phyloP scores from a whole-genome alignment of 2,113 vertebrate species.

The Lamprologus speciosus region DNA sequence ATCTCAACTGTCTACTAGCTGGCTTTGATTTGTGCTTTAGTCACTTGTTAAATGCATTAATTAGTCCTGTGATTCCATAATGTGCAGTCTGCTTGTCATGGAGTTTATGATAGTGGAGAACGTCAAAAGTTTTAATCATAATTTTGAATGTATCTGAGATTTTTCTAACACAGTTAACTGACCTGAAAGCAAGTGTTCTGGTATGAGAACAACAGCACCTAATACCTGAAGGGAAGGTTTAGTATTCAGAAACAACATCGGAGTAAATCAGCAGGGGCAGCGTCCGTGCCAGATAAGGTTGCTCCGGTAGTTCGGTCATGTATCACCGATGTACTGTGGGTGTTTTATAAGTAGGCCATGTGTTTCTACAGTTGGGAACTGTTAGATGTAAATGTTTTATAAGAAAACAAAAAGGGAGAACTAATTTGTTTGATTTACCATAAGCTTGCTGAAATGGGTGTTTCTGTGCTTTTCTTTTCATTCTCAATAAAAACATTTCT shows the following conservation, averaged over 20 bases:
- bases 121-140: background rate
- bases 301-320: background rate
- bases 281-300: background rate
- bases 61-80: constrained; percentile 20
- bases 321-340: background rate
- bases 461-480: constrained; percentile 47
- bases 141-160: constrained; percentile 30
- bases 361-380: background rate
- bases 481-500: constrained; percentile 59
- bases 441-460: constrained; percentile 1
- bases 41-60: background rate
- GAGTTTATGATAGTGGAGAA: background rate
- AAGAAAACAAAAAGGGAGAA: background rate
- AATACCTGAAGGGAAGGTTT: background rate
- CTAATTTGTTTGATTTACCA: background rate
- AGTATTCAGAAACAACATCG: background rate
- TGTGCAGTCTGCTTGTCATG: constrained; percentile 1
- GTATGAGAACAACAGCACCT: background rate
- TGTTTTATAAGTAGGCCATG: background rate
- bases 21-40: constrained; percentile 7
- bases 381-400: constrained; percentile 46
- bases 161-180: background rate
- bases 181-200: background rate
- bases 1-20: background rate
- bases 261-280: background rate